Evolutionary conservation across 2,888 invertebrate species (phyloP).

Genomic region (Clistopyga incitator): DNA sequence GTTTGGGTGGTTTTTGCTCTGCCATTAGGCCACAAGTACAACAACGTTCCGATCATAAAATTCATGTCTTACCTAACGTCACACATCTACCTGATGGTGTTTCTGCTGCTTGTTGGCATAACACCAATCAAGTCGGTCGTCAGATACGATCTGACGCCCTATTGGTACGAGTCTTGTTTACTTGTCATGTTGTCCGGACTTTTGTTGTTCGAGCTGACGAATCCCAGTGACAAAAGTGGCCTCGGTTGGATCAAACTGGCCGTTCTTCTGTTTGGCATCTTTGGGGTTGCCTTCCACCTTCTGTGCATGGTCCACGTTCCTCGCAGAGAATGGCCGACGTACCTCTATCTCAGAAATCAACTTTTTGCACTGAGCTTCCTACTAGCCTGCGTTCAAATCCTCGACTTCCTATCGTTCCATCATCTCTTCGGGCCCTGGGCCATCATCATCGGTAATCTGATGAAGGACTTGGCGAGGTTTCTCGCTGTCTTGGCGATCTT

Average conservation of each 20-base stretch:
- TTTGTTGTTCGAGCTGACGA: conserved; percentile 97
- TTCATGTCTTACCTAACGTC: conserved; percentile 99
- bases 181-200: conserved; percentile 97
- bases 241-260: conserved; percentile 97
- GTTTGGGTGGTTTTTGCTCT: conserved; percentile 98
- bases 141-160: conserved; percentile 92
- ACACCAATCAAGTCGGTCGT: conserved; percentile 94
- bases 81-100: conserved; percentile 98
- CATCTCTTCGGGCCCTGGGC: conserved; percentile 99
- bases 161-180: conserved; percentile 98
- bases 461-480: conserved; percentile 98
- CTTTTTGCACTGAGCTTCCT: conserved; percentile 97
- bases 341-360: conserved; percentile 98
- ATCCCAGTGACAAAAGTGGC: conserved; percentile 98
- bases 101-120: conserved; percentile 95
- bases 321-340: conserved; percentile 91
- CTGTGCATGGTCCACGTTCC: conserved; percentile 90
- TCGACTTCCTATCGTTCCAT: conserved; percentile 99
- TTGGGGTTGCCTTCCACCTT: conserved; percentile 95
- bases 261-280: conserved; percentile 94
- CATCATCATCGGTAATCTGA: conserved; percentile 98
- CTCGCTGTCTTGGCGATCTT: conserved; percentile 98
- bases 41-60: conserved; percentile 99
- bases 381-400: conserved; percentile 98
- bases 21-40: conserved; percentile 97